Conservation (phyloP, 2,113 vertebrate genomes). For the Neogale vison region DNA sequence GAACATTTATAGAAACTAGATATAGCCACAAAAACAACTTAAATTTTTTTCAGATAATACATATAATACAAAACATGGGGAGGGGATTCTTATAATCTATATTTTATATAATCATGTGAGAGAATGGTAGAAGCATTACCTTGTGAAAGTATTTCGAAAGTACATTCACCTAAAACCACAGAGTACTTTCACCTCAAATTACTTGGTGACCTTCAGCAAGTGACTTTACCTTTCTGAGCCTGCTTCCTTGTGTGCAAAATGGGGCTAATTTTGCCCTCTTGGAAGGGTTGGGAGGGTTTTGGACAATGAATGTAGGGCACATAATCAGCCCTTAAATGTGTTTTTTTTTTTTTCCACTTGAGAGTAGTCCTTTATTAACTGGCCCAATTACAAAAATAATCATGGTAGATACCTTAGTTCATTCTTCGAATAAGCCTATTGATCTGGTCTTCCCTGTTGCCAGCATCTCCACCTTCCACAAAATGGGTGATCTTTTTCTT, state of each 20-base stretch:
- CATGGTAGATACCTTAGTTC: too few relatives aligned
- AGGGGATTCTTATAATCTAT: background rate
- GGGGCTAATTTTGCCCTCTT: background rate
- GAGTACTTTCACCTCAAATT: too few relatives aligned
- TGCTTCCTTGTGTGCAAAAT: background rate
- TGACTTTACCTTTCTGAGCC: background rate
- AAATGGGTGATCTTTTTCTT: too few relatives aligned
- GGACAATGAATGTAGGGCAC: background rate
- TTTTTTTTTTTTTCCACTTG: too few relatives aligned
- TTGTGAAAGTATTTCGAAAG: background rate
- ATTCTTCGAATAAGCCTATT: too few relatives aligned
- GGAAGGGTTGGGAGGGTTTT: background rate
- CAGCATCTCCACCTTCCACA: too few relatives aligned
- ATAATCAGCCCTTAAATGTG: background rate
- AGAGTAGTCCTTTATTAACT: too few relatives aligned
- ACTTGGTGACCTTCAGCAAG: background rate
- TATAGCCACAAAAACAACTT: background rate
- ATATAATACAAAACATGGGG: background rate
- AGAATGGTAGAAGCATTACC: background rate
- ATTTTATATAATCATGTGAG: background rate
- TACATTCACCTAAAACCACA: background rate
- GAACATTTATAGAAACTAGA: background rate
- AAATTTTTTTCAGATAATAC: background rate
- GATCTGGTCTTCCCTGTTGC: too few relatives aligned
- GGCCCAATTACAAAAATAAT: too few relatives aligned